A percentile compares a stretch with the other conserved stretches of the same genome.
Conservation (phyloP, 2,797 vertebrate genomes). For the Odontamblyopus rebecca region DNA sequence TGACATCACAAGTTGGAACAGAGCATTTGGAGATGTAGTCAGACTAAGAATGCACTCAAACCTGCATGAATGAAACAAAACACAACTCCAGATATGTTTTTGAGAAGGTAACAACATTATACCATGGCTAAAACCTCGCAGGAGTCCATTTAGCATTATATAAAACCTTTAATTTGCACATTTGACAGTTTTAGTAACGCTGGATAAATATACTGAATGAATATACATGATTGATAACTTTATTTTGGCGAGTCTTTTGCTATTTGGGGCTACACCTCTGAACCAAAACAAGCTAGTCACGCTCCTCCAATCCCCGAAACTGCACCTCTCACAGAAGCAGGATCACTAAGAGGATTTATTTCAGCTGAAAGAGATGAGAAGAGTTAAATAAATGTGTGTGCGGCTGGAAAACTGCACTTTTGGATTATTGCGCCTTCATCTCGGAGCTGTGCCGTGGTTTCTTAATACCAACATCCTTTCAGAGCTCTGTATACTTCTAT, state of each 20-base stretch:
- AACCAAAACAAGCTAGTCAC: constrained; percentile 55
- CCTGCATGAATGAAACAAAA: too few relatives aligned
- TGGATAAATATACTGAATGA: too few relatives aligned
- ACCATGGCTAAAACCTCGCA: too few relatives aligned
- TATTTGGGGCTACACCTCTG: constrained; percentile 40
- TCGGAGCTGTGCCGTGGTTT: constrained; percentile 58
- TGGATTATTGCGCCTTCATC: constrained; percentile 68
- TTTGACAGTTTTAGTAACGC: too few relatives aligned
- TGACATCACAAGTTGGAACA: too few relatives aligned
- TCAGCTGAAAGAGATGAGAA: constrained; percentile 61
- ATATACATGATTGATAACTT: too few relatives aligned
- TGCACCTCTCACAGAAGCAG: constrained; percentile 68
- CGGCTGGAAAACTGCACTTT: constrained; percentile 66
- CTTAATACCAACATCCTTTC: constrained; percentile 69
- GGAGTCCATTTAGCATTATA: too few relatives aligned
- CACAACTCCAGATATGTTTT: too few relatives aligned
- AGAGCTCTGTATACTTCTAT: constrained; percentile 51
- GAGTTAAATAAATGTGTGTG: constrained; percentile 62
- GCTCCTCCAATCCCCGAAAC: constrained; percentile 66
- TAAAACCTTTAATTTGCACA: too few relatives aligned
- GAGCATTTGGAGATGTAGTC: too few relatives aligned
- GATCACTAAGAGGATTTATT: constrained; percentile 76
- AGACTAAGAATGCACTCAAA: too few relatives aligned
- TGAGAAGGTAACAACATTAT: too few relatives aligned
- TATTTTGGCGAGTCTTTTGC: background rate